Percentiles rank a stretch among this genome's conserved stretches.
Conservation (phyloP, 2,113 vertebrate species). For the Phoenicopterus ruber region DNA sequence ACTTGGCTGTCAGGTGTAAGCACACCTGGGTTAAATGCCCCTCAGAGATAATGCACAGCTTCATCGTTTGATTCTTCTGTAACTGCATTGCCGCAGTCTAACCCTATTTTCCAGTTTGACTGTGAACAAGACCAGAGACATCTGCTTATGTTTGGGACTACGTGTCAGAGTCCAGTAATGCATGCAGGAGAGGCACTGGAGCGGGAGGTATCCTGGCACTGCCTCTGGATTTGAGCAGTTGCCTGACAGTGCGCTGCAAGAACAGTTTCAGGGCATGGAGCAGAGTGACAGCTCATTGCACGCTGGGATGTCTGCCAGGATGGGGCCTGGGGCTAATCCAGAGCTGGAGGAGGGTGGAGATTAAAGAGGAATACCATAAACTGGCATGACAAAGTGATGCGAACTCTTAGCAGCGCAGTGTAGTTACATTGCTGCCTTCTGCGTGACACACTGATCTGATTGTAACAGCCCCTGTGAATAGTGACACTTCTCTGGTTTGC, state of each 20-base stretch:
- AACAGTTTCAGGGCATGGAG: not conserved
- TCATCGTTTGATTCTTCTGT: not conserved
- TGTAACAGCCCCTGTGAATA: not conserved
- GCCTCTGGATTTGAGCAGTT: fast-evolving
- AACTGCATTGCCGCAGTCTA: not conserved
- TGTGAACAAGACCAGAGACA: not conserved
- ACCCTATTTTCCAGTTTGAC: not conserved
- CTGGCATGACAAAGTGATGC: not conserved
- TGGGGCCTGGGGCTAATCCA: not conserved
- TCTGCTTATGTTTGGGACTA: not conserved
- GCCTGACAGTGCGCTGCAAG: not conserved
- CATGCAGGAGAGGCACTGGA: not conserved
- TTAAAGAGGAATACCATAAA: not conserved
- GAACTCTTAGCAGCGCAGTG: not conserved
- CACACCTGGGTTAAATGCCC: not conserved
- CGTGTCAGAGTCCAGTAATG: not conserved
- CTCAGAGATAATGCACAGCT: not conserved
- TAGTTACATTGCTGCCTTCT: not conserved
- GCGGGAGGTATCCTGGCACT: not conserved
- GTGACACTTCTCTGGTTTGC: not conserved
- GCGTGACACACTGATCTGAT: not conserved
- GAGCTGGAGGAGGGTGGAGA: not conserved
- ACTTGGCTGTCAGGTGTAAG: not conserved
- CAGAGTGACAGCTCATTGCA: not conserved
- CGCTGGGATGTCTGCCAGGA: not conserved